These are phyloP conservation scores for Myopa tessellatipennis DNA, from an alignment of 2,888 invertebrate species.

Conservation along the genomic window DNA sequence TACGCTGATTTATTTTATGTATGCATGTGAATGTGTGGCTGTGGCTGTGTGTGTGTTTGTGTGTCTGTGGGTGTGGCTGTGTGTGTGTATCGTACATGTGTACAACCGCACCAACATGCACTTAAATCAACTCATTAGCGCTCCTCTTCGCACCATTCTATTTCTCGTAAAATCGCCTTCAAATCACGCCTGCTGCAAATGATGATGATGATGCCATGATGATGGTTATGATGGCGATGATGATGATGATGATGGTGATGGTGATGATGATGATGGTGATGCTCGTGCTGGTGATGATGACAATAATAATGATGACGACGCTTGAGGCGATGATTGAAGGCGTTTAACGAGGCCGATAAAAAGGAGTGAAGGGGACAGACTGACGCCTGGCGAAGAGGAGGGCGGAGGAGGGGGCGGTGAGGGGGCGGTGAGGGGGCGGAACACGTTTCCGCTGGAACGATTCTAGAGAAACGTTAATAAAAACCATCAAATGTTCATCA, in stretches of 20 bases:
- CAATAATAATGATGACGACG: neutral
- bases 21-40: neutral
- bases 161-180: slow-evolving; percentile 30
- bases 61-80: too few species aligned
- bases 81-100: too few species aligned
- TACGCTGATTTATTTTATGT: neutral
- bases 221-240: neutral
- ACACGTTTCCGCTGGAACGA: too few species aligned
- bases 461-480: too few species aligned
- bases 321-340: neutral
- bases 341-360: neutral
- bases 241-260: neutral
- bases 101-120: too few species aligned
- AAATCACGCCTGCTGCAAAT: neutral
- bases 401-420: too few species aligned
- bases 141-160: slow-evolving; percentile 22
- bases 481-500: too few species aligned
- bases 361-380: neutral
- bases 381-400: too few species aligned
- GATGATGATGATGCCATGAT: neutral
- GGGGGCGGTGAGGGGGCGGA: too few species aligned
- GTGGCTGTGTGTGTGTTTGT: too few species aligned
- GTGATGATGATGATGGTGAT: too few species aligned
- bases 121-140: slow-evolving; percentile 12
- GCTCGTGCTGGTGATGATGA: neutral